Conservation (phyloP, 2,888 invertebrate genomes). For the Gastrophysa polygoni region DNA sequence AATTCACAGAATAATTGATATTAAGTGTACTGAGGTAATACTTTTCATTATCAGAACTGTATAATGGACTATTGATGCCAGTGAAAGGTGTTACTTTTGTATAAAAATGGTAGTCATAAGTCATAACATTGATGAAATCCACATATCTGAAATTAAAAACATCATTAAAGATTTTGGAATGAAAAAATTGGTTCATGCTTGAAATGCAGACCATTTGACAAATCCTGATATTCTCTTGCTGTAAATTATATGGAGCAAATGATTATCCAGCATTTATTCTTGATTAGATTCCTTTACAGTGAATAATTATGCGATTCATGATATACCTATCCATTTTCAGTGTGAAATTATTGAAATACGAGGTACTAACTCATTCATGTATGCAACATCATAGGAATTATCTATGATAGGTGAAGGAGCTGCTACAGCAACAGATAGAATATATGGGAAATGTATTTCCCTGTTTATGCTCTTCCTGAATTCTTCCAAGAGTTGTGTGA, state of each 20-base stretch:
- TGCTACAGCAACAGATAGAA: conserved; percentile 80
- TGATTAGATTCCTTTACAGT: too few species aligned
- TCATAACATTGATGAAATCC: conserved; percentile 89
- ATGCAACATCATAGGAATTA: conserved; percentile 77
- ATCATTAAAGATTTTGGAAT: too few species aligned
- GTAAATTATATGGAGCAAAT: too few species aligned
- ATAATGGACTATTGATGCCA: conserved; percentile 83
- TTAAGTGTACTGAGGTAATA: conserved; percentile 75
- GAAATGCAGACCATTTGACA: too few species aligned
- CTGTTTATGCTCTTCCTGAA: conserved; percentile 70
- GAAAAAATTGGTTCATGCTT: too few species aligned
- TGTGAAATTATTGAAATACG: too few species aligned
- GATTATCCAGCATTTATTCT: too few species aligned
- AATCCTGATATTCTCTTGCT: too few species aligned
- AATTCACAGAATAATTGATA: conserved; percentile 79
- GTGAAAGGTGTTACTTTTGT: conserved; percentile 79
- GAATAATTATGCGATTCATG: too few species aligned
- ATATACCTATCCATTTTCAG: too few species aligned
- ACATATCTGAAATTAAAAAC: conserved; percentile 63
- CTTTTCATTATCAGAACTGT: conserved; percentile 64
- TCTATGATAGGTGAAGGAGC: conserved; percentile 78
- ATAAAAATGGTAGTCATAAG: conserved; percentile 88
- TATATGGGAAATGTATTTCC: conserved; percentile 60
- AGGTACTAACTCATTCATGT: conserved; percentile 75
- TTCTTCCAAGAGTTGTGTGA: conserved; percentile 75